Conservation (phyloP, 1,140 invertebrate genomes). For the Calosoma granatense region DNA sequence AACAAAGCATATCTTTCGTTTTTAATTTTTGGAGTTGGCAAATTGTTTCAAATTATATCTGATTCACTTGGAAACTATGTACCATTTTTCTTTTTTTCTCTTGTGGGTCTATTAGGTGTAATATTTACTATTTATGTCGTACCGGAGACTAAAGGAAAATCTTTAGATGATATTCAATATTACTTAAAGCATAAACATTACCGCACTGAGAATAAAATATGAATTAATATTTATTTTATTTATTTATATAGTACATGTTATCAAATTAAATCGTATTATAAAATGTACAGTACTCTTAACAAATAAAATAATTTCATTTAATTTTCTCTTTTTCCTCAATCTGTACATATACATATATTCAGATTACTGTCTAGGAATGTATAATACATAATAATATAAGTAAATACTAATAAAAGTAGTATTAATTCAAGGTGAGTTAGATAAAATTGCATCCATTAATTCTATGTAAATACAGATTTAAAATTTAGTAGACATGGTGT, state of each 20-base stretch:
- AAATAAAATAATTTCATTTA: too few species aligned
- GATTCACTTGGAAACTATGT: not conserved
- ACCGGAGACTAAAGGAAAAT: not conserved
- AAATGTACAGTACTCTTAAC: too few species aligned
- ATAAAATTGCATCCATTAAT: too few species aligned
- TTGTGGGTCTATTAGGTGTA: not conserved
- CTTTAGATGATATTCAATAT: not conserved
- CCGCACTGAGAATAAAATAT: not conserved
- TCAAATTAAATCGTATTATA: too few species aligned
- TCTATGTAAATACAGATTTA: too few species aligned
- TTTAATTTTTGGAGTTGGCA: not conserved
- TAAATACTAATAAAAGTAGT: too few species aligned
- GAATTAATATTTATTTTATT: not conserved
- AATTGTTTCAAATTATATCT: not conserved
- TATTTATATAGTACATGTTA: not conserved
- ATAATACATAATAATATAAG: too few species aligned
- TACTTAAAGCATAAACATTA: not conserved
- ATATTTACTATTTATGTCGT: not conserved
- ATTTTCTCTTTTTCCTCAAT: too few species aligned
- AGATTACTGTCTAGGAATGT: too few species aligned
- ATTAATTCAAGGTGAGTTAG: too few species aligned
- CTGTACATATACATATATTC: too few species aligned
- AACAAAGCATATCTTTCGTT: not conserved
- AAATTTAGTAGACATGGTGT: too few species aligned
- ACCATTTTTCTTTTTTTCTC: not conserved